Conservation (phyloP, 2,113 vertebrate genomes). For the Daubentonia madagascariensis region DNA sequence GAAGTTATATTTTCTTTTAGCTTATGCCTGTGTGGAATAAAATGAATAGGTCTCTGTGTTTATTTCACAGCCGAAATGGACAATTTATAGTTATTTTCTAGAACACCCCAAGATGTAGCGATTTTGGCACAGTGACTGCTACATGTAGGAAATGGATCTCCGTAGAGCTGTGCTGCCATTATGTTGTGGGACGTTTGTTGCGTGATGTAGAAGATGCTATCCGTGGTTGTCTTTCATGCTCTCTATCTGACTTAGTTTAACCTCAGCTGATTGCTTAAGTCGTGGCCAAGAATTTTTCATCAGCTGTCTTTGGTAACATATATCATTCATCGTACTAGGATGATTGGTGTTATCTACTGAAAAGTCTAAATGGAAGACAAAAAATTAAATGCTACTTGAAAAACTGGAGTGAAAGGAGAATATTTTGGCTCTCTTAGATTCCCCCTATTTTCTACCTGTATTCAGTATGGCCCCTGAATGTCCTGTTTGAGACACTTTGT, state of each 20-base stretch:
- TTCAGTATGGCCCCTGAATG: neutral
- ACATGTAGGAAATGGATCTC: neutral
- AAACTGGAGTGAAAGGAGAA: slow-evolving; percentile 7
- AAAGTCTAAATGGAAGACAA: slow-evolving; percentile 5
- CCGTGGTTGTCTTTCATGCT: slow-evolving; percentile 22
- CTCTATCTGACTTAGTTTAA: slow-evolving; percentile 60
- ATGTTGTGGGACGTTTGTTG: slow-evolving; percentile 30
- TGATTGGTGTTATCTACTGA: neutral
- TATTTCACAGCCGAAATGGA: neutral
- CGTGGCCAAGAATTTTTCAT: slow-evolving; percentile 54
- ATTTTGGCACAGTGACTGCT: neutral
- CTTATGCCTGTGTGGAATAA: slow-evolving; percentile 37
- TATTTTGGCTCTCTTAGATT: neutral
- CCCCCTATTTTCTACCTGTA: neutral
- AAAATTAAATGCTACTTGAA: slow-evolving; percentile 54
- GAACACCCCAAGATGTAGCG: neutral
- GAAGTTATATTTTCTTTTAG: slow-evolving; percentile 50
- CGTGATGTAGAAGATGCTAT: neutral
- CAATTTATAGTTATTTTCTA: slow-evolving; percentile 43
- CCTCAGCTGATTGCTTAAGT: slow-evolving; percentile 21
- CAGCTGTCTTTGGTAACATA: slow-evolving; percentile 37
- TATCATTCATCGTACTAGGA: neutral
- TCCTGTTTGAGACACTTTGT: neutral
- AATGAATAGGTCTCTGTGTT: slow-evolving; percentile 11
- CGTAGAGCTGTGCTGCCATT: neutral